Conservation (phyloP, 2,888 invertebrate genomes). For the Leptarthrus brevirostris region DNA sequence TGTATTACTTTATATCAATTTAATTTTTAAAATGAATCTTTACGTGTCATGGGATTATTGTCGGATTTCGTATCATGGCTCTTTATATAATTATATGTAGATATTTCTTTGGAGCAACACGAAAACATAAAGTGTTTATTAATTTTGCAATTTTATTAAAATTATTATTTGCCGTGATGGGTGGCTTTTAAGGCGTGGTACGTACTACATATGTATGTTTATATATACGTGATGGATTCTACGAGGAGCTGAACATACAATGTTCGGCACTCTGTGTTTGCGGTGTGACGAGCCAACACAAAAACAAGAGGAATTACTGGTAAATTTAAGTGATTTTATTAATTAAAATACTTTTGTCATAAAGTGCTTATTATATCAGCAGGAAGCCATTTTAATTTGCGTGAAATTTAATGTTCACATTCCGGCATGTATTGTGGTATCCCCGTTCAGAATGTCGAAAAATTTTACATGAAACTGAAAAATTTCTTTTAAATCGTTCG, state of each 20-base stretch:
- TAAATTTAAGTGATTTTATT: conserved; percentile 37
- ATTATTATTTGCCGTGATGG: conserved; percentile 11
- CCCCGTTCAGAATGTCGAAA: too few relatives aligned
- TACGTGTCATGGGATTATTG: conserved; percentile 8
- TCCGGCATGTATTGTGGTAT: not conserved
- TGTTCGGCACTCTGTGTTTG: not conserved
- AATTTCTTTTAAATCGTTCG: too few relatives aligned
- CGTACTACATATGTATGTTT: too few relatives aligned
- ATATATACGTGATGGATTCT: too few relatives aligned
- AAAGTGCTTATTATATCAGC: conserved; percentile 36
- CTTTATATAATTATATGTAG: too few relatives aligned
- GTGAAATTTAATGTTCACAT: conserved; percentile 7
- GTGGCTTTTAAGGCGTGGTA: not conserved
- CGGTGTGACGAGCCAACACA: not conserved
- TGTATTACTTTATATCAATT: conserved; percentile 1
- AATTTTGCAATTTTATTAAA: conserved; percentile 41
- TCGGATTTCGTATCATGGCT: too few relatives aligned
- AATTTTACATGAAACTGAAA: too few relatives aligned
- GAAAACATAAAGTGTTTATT: conserved; percentile 39
- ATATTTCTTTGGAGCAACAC: not conserved
- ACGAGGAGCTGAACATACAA: not conserved
- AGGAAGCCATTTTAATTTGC: conserved; percentile 24
- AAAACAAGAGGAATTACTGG: not conserved
- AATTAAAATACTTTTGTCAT: conserved; percentile 42
- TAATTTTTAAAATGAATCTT: conserved; percentile 15